Evolutionary conservation across 2,113 vertebrate genomes (phyloP), one percentile per base, ranked within the genome.

Genomic region (Microcebus tavaratra): DNA sequence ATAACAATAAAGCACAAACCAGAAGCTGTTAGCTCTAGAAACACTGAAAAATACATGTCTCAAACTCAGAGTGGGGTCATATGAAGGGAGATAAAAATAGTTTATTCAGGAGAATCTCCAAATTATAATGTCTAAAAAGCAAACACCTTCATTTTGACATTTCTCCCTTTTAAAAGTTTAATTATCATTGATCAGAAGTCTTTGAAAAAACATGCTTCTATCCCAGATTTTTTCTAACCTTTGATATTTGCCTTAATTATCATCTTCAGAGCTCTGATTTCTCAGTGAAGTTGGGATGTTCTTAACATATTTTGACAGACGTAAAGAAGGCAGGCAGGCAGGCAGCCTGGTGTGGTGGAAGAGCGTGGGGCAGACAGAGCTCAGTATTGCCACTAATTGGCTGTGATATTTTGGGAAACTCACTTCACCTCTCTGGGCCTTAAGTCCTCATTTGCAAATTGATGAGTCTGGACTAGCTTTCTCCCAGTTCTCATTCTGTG

Each of bases 1-100:
- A 97, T 97, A 98, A 97, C 81, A 81, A 94, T 96, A 98, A 94
- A 97, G 61, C 75, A 95, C 57, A 67, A 97, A 90, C 78, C 85
- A 97, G 87, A 97, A 98, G 72, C 88, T 94, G 39, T 95, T 95
- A 95, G 83, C 93, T 98, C 65, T 57, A 73, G 86, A 90, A 68
- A 94, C 27, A 68, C 55, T 90, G 79, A 90, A 81, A 97, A 89
- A 90, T 80, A 75, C 23, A 20, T 39, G 68, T 85, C 70, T 91
- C 63, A 48, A 57, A 72, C 27, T 89, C 42, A 76, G 81, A 82
- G 39, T 75, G n/a, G 63, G 72, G n/a, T 55, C 73, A 27, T 39
- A 17, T 34, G 25, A 97, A 96, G 76, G 65, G 48, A 83, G 34
- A n/a, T 96, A 65, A 91, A 95, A 93, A 94, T 63, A 80, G 80